Conservation (phyloP, 2,888 invertebrate species). For the Smittia aterrima region DNA sequence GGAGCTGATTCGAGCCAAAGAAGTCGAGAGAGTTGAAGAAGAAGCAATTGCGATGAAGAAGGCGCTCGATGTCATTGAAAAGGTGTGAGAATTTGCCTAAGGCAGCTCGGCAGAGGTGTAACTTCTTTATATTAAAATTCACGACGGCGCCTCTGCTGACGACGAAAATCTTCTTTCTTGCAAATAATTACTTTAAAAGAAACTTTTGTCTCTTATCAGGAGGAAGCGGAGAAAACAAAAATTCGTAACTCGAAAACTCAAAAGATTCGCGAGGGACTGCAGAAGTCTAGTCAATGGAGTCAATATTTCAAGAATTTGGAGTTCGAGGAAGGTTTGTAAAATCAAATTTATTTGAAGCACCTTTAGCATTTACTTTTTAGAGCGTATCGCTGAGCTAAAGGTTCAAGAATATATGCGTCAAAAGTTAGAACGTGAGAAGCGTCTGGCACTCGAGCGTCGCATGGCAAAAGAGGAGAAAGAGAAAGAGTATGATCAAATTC, state of each 20-base stretch:
- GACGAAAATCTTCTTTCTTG: no score
- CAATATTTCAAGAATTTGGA: slow-evolving; percentile 50
- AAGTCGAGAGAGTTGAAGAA: slow-evolving; percentile 52
- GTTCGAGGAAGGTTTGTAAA: slow-evolving; percentile 47
- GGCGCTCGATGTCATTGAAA: slow-evolving; percentile 47
- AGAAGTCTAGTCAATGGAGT: slow-evolving; percentile 50
- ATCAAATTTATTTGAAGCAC: not conserved
- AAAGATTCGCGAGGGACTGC: slow-evolving; percentile 51
- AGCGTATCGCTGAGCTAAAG: slow-evolving; percentile 51
- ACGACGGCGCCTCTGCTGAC: no score
- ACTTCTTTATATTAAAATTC: no score
- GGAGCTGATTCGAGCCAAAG: slow-evolving; percentile 50
- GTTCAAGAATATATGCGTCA: slow-evolving; percentile 51
- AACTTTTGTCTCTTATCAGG: slow-evolving; percentile 43
- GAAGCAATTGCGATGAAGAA: slow-evolving; percentile 50
- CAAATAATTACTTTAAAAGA: no score
- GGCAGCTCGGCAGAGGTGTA: no score
- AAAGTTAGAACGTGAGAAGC: slow-evolving; percentile 50
- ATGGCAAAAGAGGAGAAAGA: slow-evolving; percentile 51
- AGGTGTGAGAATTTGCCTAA: slow-evolving; percentile 1
- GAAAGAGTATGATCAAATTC: slow-evolving; percentile 50
- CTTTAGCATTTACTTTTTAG: slow-evolving; percentile 44
- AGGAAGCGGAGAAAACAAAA: slow-evolving; percentile 47
- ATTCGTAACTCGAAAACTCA: slow-evolving; percentile 47
- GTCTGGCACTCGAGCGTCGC: slow-evolving; percentile 48